Base-by-base conservation (phyloP, 2,888 invertebrate genomes). In the Eupithecia tripunctaria region DNA sequence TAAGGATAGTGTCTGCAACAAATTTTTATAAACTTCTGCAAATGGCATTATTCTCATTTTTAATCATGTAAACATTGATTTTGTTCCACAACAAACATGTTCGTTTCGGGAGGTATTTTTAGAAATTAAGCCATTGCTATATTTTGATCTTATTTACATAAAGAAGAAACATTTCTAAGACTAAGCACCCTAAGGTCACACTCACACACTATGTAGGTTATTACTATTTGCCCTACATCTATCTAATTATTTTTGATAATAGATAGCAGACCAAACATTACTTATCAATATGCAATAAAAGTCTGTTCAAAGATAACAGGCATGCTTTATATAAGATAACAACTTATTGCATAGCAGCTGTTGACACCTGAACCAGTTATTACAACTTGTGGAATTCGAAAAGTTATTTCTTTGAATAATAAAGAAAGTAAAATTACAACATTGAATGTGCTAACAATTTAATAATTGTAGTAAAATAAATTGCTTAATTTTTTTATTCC, bases 241-340 rank as follows among this genome's bases (percentile, higher is more conserved):
- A 51, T n/a, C 36, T 36, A 36, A 63, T 63, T 63, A 32, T 32
- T n/a, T 63, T 63, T 63, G n/a, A 36, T 36, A 63, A 21, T 21
- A 63, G 32, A 32, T 36, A 51, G 3, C 62, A 29, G 7, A 32
- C 29, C 62, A 63, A 21, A 36, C 32, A 63, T 36, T 63, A n/a
- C 36, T 21, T 63, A 32, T 32, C 62, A 63, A 63, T 12, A 21
- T 36, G 62, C 62, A 63, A 51, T 74, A 79, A 75, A 78, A 76
- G 79, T 79, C 68, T 82, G 72, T 78, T 79, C 68, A 78, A 72
- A 80, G 85, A 88, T 89, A 87, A 86, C 77, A 41, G 68, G 69
- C 81, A 76, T 82, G 80, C 81, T 70, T 71, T 68, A 72, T 56
- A 21, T 25, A 25, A 82, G 87, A 88, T 88, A 86, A 84, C 74